Conservation (phyloP, 2,113 vertebrate species). For the Elgaria multicarinata region DNA sequence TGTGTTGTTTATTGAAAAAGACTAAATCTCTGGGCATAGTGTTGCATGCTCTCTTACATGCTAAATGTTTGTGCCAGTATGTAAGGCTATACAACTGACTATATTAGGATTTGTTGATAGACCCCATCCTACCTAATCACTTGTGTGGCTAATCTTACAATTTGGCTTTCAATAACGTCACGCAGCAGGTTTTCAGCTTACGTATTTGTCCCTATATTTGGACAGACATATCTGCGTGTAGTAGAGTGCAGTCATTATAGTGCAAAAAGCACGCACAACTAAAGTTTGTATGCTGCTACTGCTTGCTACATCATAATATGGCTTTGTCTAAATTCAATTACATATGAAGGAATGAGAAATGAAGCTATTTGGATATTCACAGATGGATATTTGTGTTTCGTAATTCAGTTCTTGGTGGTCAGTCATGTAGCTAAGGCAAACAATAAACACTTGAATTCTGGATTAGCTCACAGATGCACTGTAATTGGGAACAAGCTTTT, state of each 20-base stretch:
- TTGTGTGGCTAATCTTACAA: not conserved
- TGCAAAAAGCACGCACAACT: conserved; percentile 7
- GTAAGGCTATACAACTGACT: not conserved
- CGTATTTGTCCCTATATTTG: conserved; percentile 22
- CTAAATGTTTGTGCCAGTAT: not conserved
- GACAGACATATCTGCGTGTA: not conserved
- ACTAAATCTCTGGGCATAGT: not conserved
- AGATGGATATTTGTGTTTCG: not conserved
- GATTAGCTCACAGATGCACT: conserved; percentile 36
- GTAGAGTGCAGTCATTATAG: not conserved
- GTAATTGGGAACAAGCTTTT: conserved; percentile 30
- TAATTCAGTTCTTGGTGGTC: not conserved
- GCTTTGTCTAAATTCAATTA: not conserved
- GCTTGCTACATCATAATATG: conserved; percentile 10
- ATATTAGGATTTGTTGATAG: not conserved
- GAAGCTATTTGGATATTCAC: conserved; percentile 36
- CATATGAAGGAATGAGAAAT: conserved; percentile 36
- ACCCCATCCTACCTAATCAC: not conserved
- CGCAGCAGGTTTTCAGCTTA: not conserved
- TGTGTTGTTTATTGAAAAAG: not conserved
- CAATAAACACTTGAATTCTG: not conserved
- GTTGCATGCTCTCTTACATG: not conserved
- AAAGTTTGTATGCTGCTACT: conserved; percentile 32
- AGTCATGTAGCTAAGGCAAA: conserved; percentile 15
- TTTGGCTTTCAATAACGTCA: not conserved